Evolutionary conservation across 2,797 vertebrate species (phyloP), one percentile per base, ranked within the genome.

Genomic region (Acomys russatus): DNA sequence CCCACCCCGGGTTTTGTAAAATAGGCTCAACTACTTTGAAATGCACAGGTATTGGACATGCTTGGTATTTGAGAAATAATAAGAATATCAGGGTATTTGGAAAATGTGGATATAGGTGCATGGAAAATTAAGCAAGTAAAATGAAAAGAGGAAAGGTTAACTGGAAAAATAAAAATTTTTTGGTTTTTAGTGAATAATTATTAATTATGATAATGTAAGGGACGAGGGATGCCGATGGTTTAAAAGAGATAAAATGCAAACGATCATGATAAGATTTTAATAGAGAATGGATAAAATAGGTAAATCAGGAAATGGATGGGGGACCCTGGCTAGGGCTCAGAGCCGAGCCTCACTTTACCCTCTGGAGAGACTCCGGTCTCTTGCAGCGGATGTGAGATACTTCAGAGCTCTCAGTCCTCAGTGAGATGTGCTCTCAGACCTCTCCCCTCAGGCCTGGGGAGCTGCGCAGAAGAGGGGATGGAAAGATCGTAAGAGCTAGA

Each of bases 201-300:
- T 66, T 82, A 59, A 38, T 86, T 76, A 56, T 56, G 56, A 49
- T 92, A 95, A 61, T 25, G 3, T 51, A 44, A 92, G 33, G 54
- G 12, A 77, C 63, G 11, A 54, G 38, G 78, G 87, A 25, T 79
- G 44, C 33, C 80, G 82, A 9, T 79, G 22, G 14, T 64, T 1
- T 68, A n/a, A 80, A 86, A 87, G 54, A 82, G 54, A 82, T 87
- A 66, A 96, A 85, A 80, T 56, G 15, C 64, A 78, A 79, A 61
- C 22, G 25, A 14, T 76, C 76, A 35, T n/a, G 87, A 80, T 9
- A 83, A 38, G 63, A 94, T 66, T 33, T 86, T 88, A 90, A 66
- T 78, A 84, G 35, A 61, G 82, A 74, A 89, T 54, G 71, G 10
- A 54, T 94, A 88, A 92, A 82, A 61, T 61, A 59, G 70, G 33